Evolutionary conservation across 1,140 invertebrate species (phyloP).

Genomic region (Leptoteleia sp.): DNA sequence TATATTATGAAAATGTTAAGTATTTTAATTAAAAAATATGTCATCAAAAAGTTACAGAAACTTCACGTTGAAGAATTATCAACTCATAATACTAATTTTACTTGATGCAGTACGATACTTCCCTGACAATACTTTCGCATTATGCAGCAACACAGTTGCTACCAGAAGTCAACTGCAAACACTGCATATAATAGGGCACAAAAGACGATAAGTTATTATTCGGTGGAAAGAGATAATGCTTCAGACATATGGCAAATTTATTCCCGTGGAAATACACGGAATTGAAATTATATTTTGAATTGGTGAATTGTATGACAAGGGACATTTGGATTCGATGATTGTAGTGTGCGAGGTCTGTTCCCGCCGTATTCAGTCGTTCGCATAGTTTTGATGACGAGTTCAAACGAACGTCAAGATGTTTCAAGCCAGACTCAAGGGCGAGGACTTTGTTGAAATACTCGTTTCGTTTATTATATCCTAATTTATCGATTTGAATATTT

Average conservation of each 20-base stretch:
- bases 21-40: no score
- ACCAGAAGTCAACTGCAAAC: conserved; percentile 21
- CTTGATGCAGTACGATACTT: no score
- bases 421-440: no score
- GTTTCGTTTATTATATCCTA: no score
- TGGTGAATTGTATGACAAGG: conserved; percentile 34
- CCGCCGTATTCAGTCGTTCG: not conserved
- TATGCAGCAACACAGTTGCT: not conserved
- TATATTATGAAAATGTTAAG: no score
- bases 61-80: no score
- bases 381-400: conserved; percentile 7
- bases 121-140: not conserved
- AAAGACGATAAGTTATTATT: conserved; percentile 41
- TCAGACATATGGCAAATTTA: conserved; percentile 30
- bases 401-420: not conserved
- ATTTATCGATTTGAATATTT: no score
- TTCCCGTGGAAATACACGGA: conserved; percentile 30
- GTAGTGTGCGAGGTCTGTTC: conserved; percentile 16
- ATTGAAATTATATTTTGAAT: conserved; percentile 42
- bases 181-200: conserved; percentile 12
- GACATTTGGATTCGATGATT: conserved; percentile 36
- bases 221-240: conserved; percentile 30
- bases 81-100: no score
- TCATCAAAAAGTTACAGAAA: no score
- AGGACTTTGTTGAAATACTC: no score